A percentile compares a stretch with the other conserved stretches of the same genome.
phyloP scores from a whole-genome alignment of 2,797 vertebrate genomes.

The Poeciliopsis gracilis region DNA sequence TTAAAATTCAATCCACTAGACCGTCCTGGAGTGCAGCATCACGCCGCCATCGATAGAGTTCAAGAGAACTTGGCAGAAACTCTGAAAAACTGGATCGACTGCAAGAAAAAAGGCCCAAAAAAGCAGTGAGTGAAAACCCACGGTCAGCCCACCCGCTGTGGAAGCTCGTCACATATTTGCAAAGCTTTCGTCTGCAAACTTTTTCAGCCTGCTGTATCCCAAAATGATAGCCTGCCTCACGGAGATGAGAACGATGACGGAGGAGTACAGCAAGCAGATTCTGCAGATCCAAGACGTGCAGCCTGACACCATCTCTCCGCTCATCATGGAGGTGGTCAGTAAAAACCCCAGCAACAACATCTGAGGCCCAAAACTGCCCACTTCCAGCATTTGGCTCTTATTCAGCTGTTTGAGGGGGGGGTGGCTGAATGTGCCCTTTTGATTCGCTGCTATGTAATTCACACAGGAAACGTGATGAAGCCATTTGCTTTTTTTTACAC shows the following conservation, averaged over 20 bases:
- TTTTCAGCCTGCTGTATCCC: constrained; percentile 81
- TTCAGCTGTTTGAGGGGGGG: background rate
- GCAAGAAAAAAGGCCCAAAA: constrained; percentile 60
- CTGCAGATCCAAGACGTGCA: constrained; percentile 84
- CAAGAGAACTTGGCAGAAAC: constrained; percentile 72
- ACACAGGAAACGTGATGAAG: background rate
- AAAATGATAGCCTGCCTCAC: constrained; percentile 84
- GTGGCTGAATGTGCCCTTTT: background rate
- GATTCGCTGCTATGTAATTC: background rate
- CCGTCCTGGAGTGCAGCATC: constrained; percentile 69
- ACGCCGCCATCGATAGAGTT: constrained; percentile 58
- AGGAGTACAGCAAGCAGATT: constrained; percentile 82
- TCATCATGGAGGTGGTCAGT: constrained; percentile 83
- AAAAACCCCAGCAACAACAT: constrained; percentile 36
- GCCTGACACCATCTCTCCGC: constrained; percentile 77
- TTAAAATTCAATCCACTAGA: constrained; percentile 50
- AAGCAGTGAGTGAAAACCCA: constrained; percentile 65
- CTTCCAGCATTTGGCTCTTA: background rate
- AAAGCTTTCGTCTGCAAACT: constrained; percentile 8
- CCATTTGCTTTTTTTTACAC: background rate
- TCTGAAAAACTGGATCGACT: constrained; percentile 72
- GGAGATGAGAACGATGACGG: constrained; percentile 81
- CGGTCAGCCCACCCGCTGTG: background rate
- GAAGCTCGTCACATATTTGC: background rate
- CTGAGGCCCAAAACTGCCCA: constrained; percentile 1